Conservation (phyloP, 1,140 invertebrate genomes). For the Calycopis cecrops region DNA sequence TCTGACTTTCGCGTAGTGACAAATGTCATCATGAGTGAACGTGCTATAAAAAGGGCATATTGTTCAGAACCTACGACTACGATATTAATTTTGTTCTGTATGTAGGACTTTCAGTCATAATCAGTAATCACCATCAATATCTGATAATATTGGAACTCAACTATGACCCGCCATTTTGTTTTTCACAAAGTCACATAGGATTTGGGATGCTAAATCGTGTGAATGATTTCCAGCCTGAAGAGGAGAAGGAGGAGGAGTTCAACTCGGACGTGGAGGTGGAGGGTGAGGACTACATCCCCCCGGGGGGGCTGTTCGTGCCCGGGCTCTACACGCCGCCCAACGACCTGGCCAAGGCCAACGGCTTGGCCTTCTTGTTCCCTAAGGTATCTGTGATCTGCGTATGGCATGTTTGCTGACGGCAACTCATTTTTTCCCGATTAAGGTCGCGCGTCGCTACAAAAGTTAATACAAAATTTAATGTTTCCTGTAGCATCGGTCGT, state of each 20-base stretch:
- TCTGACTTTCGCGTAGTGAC: not conserved
- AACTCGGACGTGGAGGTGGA: conserved; percentile 56
- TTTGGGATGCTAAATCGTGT: too few species aligned
- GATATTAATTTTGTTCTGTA: not conserved
- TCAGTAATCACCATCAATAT: not conserved
- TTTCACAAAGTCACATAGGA: not conserved
- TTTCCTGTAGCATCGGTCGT: not conserved
- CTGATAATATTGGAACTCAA: too few species aligned
- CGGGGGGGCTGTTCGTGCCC: conserved; percentile 58
- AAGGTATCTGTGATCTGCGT: conserved; percentile 44
- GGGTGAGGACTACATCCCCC: conserved; percentile 62
- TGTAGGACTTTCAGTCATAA: not conserved
- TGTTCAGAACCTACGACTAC: not conserved
- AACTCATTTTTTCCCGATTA: too few species aligned
- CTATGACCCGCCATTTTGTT: too few species aligned
- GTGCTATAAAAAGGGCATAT: not conserved
- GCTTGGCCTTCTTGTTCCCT: conserved; percentile 49
- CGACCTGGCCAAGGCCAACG: conserved; percentile 57
- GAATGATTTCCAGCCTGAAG: too few species aligned
- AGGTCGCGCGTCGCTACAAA: too few species aligned
- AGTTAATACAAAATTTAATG: conserved; percentile 4
- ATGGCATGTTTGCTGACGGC: too few species aligned
- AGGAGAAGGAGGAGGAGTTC: conserved; percentile 52
- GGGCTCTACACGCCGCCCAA: conserved; percentile 60
- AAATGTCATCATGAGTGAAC: not conserved